phyloP scores from a whole-genome alignment of 2,888 invertebrate genomes.

The Phlogophora meticulosa region DNA sequence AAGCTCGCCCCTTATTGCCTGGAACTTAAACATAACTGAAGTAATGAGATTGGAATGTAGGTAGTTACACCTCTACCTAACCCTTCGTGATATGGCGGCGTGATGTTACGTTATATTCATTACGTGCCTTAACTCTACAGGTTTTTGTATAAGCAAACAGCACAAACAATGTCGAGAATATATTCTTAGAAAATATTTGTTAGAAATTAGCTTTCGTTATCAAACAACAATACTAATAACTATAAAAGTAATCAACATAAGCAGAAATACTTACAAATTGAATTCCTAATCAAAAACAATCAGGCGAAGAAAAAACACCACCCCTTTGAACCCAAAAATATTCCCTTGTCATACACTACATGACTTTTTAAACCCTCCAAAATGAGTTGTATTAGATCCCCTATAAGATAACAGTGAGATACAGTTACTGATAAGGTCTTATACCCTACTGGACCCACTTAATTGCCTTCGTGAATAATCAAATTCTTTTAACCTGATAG shows the following conservation, averaged over 20 bases:
- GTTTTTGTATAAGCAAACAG: too few species aligned
- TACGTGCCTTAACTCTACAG: too few species aligned
- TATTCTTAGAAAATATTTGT: too few species aligned
- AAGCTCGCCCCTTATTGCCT: too few species aligned
- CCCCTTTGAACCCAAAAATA: conserved; percentile 21
- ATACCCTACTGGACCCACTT: conserved; percentile 53
- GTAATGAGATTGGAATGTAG: too few species aligned
- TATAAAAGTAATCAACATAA: not conserved
- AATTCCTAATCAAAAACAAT: not conserved
- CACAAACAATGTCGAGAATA: too few species aligned
- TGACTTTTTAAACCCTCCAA: conserved; percentile 38
- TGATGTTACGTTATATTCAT: too few species aligned
- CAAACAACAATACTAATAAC: not conserved
- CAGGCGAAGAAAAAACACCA: conserved; percentile 4
- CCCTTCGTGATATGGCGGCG: too few species aligned
- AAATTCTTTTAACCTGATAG: conserved; percentile 69
- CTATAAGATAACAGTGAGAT: conserved; percentile 66
- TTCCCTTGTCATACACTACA: conserved; percentile 28
- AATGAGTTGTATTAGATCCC: conserved; percentile 73
- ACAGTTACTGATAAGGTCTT: conserved; percentile 69
- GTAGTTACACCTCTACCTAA: too few species aligned
- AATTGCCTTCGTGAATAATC: conserved; percentile 79
- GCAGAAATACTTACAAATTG: not conserved
- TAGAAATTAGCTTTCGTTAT: too few species aligned
- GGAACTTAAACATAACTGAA: too few species aligned